Evolutionary conservation across 2,113 vertebrate genomes (phyloP), one percentile per base, ranked within the genome.

Genomic region (Trematomus loennbergii): DNA sequence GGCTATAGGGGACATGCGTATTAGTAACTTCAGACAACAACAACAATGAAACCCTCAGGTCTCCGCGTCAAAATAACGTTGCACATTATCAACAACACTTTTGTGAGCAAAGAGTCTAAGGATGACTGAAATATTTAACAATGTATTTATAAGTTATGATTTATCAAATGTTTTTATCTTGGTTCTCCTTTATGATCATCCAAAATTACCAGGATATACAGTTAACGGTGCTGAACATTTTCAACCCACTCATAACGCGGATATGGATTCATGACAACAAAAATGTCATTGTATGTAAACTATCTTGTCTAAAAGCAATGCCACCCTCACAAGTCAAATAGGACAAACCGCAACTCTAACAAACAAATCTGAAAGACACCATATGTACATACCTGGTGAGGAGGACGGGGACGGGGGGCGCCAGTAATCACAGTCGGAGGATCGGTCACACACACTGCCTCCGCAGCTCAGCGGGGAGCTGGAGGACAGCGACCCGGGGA

Each of bases 401-500:
- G 95, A 96, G 0, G 97, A 97, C 2, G 97, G 96, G 2, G 97
- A 99, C 5, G 97, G 97, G 15, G 97, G 97, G 87, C 97, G 96
- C 98, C 98, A 99, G 86, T 96, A 96, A 85, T 97, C 97, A 63
- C 94, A 95, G 68, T 97, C 97, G 0, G 96, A 94, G 18, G 93
- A 94, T 1, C 93, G 92, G 57, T 97, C 97, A 72, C 96, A 94
- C 73, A 95, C 96, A 87, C 96, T 96, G 63, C 95, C 96, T 67
- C 94, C 95, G 61, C 94, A 95, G 95, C 97, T 98, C 85, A 95
- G 94, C 0, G 96, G 95, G 8, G 97, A 97, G 72, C 92, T 91
- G 54, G 96, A 96, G 88, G 93, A 93, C 73, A 95, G 75, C 5
- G 91, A 93, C n/a, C 75, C 50, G 80, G 78, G 8, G 91, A 92